Evolutionary conservation across 92 coral and sea anemone species (phyloP).

Genomic region (Diadumene lineata): DNA sequence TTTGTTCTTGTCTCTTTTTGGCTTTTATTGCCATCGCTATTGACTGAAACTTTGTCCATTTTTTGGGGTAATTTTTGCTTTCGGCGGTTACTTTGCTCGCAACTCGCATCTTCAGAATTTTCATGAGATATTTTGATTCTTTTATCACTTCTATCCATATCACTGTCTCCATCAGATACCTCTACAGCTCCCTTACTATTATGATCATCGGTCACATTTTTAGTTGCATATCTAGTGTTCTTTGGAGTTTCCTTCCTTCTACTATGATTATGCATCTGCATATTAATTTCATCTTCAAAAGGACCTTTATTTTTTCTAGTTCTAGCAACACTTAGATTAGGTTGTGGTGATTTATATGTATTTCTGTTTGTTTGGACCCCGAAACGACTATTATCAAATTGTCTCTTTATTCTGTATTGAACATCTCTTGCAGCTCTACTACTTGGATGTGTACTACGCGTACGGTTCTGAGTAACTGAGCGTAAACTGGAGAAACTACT

Average conservation of each 20-base stretch:
- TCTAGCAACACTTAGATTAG: neutral
- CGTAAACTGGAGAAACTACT: too few species aligned
- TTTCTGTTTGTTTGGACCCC: too few species aligned
- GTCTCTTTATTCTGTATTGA: neutral
- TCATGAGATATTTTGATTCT: neutral
- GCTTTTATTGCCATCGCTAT: too few species aligned
- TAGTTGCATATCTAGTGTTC: neutral
- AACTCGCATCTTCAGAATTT: neutral
- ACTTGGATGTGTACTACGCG: neutral
- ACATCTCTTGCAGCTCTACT: neutral
- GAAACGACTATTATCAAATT: neutral
- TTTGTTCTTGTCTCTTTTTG: too few species aligned
- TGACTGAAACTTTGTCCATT: too few species aligned
- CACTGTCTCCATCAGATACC: neutral
- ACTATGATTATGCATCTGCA: neutral
- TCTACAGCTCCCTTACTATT: neutral
- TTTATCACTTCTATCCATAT: neutral
- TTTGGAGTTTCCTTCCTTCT: neutral
- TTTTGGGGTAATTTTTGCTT: neutral
- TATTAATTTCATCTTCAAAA: conserved; percentile 1
- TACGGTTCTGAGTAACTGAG: too few species aligned
- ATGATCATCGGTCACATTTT: neutral
- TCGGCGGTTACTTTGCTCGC: too few species aligned
- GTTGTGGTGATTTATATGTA: neutral
- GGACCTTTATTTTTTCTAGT: neutral